phyloP scores from a whole-genome alignment of 2,113 vertebrate species.

The Bucco capensis region DNA sequence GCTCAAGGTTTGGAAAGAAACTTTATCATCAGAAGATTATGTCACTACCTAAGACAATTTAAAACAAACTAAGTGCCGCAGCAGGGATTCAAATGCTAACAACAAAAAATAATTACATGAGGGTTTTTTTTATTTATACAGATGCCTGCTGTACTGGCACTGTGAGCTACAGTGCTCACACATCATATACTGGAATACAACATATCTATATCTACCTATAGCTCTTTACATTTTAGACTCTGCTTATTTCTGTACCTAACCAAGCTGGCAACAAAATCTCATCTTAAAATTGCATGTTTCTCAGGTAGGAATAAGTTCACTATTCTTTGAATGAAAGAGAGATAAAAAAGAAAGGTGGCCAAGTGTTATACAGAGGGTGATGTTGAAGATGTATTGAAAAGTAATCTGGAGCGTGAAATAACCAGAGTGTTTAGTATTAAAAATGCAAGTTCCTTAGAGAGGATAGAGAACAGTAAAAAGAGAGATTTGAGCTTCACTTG shows the following conservation, averaged over 20 bases:
- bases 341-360: background rate
- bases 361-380: background rate
- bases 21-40: background rate
- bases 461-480: background rate
- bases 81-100: background rate
- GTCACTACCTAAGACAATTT: background rate
- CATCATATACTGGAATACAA: background rate
- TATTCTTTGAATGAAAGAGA: background rate
- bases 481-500: constrained; percentile 26
- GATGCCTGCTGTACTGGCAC: background rate
- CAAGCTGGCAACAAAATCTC: background rate
- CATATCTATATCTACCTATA: background rate
- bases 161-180: background rate
- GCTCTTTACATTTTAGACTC: background rate
- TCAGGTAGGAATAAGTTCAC: background rate
- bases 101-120: background rate
- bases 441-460: background rate
- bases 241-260: background rate
- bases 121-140: background rate
- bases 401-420: background rate
- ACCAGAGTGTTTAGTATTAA: background rate
- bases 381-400: background rate
- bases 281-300: background rate
- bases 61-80: background rate
- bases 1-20: background rate